phyloP scores from a whole-genome alignment of 2,797 vertebrate genomes.

The Garrulus glandarius region DNA sequence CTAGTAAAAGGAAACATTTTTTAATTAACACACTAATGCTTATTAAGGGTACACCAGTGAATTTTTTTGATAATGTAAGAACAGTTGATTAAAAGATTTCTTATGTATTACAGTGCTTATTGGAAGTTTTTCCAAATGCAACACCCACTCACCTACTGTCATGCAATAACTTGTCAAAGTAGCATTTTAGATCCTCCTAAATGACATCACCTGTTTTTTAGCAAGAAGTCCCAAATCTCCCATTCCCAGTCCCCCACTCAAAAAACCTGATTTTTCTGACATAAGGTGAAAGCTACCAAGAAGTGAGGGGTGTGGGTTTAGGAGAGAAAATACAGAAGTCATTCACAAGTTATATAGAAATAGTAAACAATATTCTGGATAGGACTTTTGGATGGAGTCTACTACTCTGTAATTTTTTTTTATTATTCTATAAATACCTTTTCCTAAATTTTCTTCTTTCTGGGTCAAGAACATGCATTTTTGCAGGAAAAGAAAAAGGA shows the following conservation, averaged over 20 bases:
- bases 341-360: not conserved
- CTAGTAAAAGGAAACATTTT: not conserved
- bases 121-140: not conserved
- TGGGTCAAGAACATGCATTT: not conserved
- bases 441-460: not conserved
- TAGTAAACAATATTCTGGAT: not conserved
- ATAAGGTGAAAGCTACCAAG: not conserved
- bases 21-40: not conserved
- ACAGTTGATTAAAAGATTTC: not conserved
- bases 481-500: not conserved
- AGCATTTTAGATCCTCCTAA: not conserved
- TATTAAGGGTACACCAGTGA: not conserved
- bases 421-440: not conserved
- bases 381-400: not conserved
- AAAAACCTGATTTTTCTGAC: not conserved
- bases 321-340: not conserved
- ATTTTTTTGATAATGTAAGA: not conserved
- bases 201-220: not conserved
- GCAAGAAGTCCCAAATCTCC: not conserved
- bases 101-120: not conserved
- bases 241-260: not conserved
- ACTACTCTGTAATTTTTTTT: not conserved
- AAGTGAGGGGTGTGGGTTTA: accelerated
- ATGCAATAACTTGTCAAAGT: not conserved
- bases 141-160: not conserved